These are phyloP conservation scores for Orchestia grillus DNA, from an alignment of 1,140 invertebrate genomes.

Conservation along the genomic window DNA sequence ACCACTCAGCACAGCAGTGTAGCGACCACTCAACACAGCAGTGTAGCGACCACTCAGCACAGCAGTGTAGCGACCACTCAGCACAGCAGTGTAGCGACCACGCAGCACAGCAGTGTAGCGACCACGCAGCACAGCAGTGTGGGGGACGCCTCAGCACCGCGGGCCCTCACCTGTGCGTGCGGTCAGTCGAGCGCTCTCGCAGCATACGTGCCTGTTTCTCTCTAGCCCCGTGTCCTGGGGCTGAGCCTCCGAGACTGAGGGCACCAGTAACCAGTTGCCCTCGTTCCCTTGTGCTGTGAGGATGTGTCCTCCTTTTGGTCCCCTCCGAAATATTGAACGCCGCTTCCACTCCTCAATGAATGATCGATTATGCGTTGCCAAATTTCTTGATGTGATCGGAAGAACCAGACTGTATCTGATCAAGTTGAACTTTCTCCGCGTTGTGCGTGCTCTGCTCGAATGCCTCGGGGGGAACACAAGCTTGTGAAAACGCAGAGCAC, in stretches of 20 bases:
- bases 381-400: too few relatives aligned
- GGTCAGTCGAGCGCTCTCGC: not conserved
- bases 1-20: too few relatives aligned
- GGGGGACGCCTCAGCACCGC: too few relatives aligned
- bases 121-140: not conserved
- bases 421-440: not conserved
- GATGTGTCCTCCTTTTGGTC: not conserved
- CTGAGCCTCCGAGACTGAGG: too few relatives aligned
- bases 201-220: not conserved
- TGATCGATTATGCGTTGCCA: not conserved
- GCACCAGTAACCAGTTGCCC: conserved; percentile 53
- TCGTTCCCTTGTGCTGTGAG: not conserved
- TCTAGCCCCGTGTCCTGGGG: not conserved
- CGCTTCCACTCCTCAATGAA: not conserved
- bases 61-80: too few relatives aligned
- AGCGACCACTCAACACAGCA: too few relatives aligned
- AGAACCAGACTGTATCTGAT: not conserved
- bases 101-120: too few relatives aligned
- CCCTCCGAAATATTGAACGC: not conserved
- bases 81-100: too few relatives aligned
- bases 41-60: too few relatives aligned
- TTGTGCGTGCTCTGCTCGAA: not conserved
- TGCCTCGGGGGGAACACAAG: not conserved
- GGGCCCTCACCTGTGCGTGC: not conserved
- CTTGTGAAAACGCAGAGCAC: not conserved